These are phyloP conservation scores for Chloropsis hardwickii DNA, from an alignment of 2,113 vertebrate genomes.

Conservation along the genomic window DNA sequence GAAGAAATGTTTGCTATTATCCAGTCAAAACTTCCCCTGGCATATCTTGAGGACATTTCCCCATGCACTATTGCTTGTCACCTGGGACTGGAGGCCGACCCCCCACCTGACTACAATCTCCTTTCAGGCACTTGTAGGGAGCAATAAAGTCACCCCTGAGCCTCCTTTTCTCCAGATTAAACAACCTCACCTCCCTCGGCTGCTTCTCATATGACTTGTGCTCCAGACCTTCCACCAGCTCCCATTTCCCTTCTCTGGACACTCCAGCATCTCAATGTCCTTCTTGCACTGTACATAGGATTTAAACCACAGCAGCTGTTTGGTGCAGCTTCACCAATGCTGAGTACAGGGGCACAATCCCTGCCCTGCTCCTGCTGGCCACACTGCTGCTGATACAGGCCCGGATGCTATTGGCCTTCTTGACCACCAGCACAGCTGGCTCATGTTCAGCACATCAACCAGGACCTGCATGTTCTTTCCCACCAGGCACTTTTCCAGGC, in stretches of 20 bases:
- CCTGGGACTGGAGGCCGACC: accelerated
- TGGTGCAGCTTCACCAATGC: background rate
- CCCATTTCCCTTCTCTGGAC: background rate
- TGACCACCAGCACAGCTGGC: background rate
- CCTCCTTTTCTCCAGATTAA: background rate
- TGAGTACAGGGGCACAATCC: accelerated
- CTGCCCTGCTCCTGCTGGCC: accelerated
- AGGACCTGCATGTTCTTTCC: background rate
- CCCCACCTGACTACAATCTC: accelerated
- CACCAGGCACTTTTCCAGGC: background rate
- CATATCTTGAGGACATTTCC: background rate
- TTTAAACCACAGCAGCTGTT: background rate
- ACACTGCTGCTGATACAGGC: accelerated
- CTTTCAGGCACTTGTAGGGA: background rate
- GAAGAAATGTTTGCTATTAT: background rate
- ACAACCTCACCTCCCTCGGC: background rate
- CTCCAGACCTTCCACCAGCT: background rate
- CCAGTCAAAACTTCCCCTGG: background rate
- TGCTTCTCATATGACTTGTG: background rate
- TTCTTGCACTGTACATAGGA: background rate
- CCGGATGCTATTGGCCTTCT: background rate
- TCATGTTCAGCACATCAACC: accelerated
- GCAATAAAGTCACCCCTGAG: accelerated
- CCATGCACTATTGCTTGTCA: accelerated
- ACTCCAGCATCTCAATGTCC: accelerated